Evolutionary conservation across 2,888 invertebrate species (phyloP).

Genomic region (Drosophila nr. medialis): DNA sequence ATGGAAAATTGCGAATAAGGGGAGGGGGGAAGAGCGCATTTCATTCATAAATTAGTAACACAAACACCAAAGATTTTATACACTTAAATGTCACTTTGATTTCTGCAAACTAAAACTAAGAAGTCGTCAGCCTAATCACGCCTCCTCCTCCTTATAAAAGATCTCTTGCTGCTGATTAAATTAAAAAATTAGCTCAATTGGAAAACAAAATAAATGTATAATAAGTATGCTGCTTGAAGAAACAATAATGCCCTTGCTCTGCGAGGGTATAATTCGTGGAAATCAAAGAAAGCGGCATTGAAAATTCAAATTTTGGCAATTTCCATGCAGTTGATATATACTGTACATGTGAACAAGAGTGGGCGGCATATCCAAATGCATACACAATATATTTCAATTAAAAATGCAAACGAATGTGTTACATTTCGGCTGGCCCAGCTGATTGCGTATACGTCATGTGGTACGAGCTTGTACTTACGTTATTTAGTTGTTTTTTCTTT

Average conservation of each 20-base stretch:
- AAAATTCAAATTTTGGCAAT: slow-evolving; percentile 12
- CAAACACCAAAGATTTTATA: background rate
- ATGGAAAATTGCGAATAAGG: background rate
- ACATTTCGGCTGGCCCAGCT: slow-evolving; percentile 3
- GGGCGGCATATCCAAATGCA: slow-evolving; percentile 3
- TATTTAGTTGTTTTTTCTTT: background rate
- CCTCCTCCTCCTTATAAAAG: background rate
- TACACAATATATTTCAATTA: slow-evolving; percentile 1
- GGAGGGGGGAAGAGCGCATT: slow-evolving; percentile 3
- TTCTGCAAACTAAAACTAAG: background rate
- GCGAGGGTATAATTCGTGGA: background rate
- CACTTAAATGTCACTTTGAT: background rate
- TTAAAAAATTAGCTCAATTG: background rate
- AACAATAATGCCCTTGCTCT: background rate
- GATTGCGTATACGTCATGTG: slow-evolving; percentile 49
- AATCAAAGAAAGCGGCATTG: slow-evolving; percentile 6
- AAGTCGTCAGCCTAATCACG: background rate
- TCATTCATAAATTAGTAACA: slow-evolving; percentile 54
- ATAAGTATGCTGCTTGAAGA: background rate
- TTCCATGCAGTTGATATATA: slow-evolving; percentile 10
- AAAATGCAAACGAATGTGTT: slow-evolving; percentile 9
- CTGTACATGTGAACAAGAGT: slow-evolving; percentile 1
- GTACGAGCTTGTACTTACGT: slow-evolving; percentile 3
- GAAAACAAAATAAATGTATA: background rate
- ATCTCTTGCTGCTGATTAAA: background rate